Conservation (phyloP, 2,797 vertebrate genomes). For the Cyclura pinguis region DNA sequence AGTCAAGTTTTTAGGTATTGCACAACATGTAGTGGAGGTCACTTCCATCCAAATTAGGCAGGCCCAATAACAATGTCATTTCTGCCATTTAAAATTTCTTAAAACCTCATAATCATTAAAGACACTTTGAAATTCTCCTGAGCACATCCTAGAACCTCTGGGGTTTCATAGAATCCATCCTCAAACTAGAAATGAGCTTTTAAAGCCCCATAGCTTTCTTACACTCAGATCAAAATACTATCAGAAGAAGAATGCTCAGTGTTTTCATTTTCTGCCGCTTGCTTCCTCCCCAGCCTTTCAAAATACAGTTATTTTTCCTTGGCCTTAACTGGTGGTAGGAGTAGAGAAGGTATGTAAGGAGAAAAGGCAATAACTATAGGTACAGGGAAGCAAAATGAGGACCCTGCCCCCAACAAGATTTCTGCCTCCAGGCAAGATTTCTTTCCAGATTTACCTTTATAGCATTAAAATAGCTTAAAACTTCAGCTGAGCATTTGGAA, state of each 20-base stretch:
- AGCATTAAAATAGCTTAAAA: too few relatives aligned
- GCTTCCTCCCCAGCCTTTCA: not conserved
- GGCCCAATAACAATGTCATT: not conserved
- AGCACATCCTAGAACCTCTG: not conserved
- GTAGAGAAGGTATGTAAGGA: not conserved
- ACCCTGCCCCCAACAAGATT: not conserved
- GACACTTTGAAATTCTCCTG: not conserved
- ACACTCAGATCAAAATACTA: not conserved
- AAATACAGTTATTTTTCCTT: not conserved
- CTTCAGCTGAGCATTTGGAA: too few relatives aligned
- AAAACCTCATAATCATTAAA: not conserved
- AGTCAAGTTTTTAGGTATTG: not conserved
- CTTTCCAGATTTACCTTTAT: too few relatives aligned
- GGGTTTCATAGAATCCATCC: not conserved
- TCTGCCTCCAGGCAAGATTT: not conserved
- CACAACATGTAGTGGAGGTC: not conserved
- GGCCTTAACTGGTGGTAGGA: constrained; percentile 1
- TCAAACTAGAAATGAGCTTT: not conserved
- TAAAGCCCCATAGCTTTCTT: not conserved
- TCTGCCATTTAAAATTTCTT: not conserved
- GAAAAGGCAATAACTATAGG: too few relatives aligned
- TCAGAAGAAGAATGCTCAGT: not conserved
- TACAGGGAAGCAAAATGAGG: too few relatives aligned
- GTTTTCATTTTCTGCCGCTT: not conserved
- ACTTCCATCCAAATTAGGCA: not conserved